Percentiles rank a stretch among this genome's conserved stretches.
These are phyloP conservation scores for Lutjanus erythropterus DNA, from an alignment of 2,113 vertebrate species.

Conservation along the genomic window DNA sequence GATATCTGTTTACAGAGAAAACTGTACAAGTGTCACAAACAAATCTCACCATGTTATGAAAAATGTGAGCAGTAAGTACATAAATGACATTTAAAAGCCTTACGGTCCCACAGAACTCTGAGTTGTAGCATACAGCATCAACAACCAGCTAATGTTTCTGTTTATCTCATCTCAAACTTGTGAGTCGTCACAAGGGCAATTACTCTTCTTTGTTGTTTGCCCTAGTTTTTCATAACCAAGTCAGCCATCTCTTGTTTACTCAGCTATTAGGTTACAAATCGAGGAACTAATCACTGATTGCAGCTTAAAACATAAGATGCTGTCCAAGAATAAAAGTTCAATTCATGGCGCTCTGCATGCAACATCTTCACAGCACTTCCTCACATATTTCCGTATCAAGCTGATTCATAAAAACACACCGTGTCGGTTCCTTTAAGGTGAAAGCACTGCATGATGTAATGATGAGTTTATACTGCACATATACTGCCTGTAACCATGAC, in stretches of 20 bases:
- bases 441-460: too few species aligned
- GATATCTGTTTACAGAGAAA: too few species aligned
- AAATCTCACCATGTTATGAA: not conserved
- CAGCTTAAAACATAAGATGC: not conserved
- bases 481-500: not conserved
- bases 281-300: not conserved
- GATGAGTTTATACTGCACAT: not conserved
- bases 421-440: too few species aligned
- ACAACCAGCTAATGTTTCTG: slow-evolving; percentile 22
- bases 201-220: slow-evolving; percentile 37
- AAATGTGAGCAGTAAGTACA: not conserved
- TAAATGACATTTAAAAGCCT: not conserved
- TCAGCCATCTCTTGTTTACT: slow-evolving; percentile 22
- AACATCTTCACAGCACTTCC: too few species aligned
- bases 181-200: slow-evolving; percentile 51
- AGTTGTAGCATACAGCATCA: not conserved
- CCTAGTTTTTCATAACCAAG: slow-evolving; percentile 38
- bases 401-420: not conserved
- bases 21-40: too few species aligned
- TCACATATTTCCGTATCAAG: too few species aligned
- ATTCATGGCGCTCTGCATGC: not conserved
- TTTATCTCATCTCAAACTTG: slow-evolving; percentile 41
- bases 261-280: slow-evolving; percentile 23
- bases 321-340: not conserved
- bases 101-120: not conserved